Percentiles rank a stretch among this genome's conserved stretches.
Conservation (phyloP, 2,797 vertebrate species). For the Oophaga sylvatica region DNA sequence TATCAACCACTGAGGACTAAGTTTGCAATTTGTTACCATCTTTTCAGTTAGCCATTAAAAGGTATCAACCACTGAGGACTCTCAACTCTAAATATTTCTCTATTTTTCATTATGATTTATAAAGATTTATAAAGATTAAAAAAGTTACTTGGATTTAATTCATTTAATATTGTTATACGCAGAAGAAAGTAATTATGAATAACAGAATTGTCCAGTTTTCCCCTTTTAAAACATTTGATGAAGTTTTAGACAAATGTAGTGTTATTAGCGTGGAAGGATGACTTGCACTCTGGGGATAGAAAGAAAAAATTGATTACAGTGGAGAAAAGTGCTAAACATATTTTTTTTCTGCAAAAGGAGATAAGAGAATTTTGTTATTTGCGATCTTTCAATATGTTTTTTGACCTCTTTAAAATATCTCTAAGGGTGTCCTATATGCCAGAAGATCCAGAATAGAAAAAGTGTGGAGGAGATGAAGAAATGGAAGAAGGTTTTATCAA, state of each 20-base stretch:
- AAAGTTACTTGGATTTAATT: background rate
- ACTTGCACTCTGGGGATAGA: background rate
- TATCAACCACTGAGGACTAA: too few species aligned
- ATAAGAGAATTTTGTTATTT: background rate
- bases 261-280: background rate
- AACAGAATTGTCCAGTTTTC: background rate
- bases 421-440: background rate
- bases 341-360: background rate
- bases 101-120: background rate
- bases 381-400: background rate
- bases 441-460: background rate
- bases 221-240: background rate
- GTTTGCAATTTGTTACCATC: too few species aligned
- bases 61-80: too few species aligned
- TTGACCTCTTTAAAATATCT: background rate
- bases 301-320: background rate
- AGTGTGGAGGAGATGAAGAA: background rate
- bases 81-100: too few species aligned
- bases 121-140: background rate
- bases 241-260: constrained; percentile 2
- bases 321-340: background rate
- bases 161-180: background rate
- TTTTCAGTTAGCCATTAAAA: too few species aligned
- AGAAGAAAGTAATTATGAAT: background rate
- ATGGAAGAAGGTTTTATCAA: background rate